phyloP scores from a whole-genome alignment of 2,888 invertebrate genomes.

The Calameuta pallipes region DNA sequence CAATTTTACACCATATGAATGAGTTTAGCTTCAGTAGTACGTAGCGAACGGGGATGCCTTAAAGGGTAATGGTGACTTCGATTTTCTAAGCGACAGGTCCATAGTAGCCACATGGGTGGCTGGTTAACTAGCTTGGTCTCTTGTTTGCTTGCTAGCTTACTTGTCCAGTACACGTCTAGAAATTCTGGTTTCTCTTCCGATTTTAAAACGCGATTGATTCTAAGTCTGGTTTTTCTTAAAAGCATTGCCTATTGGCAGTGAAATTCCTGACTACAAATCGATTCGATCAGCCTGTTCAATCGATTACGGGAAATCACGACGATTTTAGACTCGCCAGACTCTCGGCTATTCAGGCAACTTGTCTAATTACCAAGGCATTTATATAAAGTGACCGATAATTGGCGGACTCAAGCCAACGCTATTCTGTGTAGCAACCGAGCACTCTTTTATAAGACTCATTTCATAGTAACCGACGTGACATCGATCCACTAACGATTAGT shows the following conservation, averaged over 20 bases:
- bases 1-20: neutral
- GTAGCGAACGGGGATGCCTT: neutral
- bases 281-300: neutral
- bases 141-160: neutral
- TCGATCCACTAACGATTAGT: neutral
- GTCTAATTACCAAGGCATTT: slow-evolving; percentile 6
- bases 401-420: neutral
- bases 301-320: slow-evolving; percentile 26
- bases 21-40: neutral
- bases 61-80: neutral
- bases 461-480: neutral
- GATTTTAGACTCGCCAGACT: slow-evolving; percentile 29
- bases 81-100: neutral
- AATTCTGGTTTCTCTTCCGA: slow-evolving; percentile 41
- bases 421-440: neutral
- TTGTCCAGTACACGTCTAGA: neutral
- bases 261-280: slow-evolving; percentile 26
- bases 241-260: slow-evolving; percentile 37
- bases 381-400: neutral
- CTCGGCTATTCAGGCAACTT: slow-evolving; percentile 20
- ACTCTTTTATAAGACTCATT: neutral
- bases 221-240: slow-evolving; percentile 24
- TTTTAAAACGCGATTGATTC: slow-evolving; percentile 15
- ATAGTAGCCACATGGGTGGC: neutral
- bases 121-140: neutral